Evolutionary conservation across 2,797 vertebrate genomes (phyloP), one percentile per base, ranked within the genome.

Genomic region (Alectoris magna): DNA sequence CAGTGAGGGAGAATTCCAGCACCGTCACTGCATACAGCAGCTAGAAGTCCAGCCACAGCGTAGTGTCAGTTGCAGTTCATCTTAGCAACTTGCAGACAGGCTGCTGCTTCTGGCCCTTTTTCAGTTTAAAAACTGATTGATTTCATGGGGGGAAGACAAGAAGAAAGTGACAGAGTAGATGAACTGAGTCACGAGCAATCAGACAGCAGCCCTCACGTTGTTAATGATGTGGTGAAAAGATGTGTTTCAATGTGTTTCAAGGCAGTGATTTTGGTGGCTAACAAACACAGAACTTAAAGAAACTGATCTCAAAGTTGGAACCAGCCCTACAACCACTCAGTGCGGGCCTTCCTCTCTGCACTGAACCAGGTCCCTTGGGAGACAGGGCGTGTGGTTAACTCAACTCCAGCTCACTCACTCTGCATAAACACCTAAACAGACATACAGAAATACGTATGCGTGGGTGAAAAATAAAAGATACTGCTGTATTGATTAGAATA

Each of bases 141-240:
- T 68, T 85, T 68, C 8, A 3, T 0, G 9, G 21, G 23, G 1
- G 53, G 39, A 46, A 3, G 34, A 60, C 46, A 82, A 39, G 10
- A 31, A 23, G n/a, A 19, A 10, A 80, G 22, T 5, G 13, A 0
- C 26, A 29, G 6, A 64, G 55, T 27, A 19, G 43, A 17, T 56
- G 24, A 41, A n/a, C 22, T 10, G 41, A 39, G 60, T 53, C 41
- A 22, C 24, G 56, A 86, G 51, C 14, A 48, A 46, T 21, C 18
- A 26, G 74, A 44, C 51, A 69, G 27, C 46, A 10, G 63, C 73
- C 36, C 66, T 70, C 75, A 67, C 27, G 2, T 41, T 87, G 69
- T 10, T 76, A 10, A 17, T 82, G 21, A 9, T 36, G 13, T 67
- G 44, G 39, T 56, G 78, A 71, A 62, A 41, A 21, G 58, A 24